Percentiles rank a stretch among this genome's conserved stretches.
Conservation (phyloP, 1,140 invertebrate species). For the Drosophila hydei region DNA sequence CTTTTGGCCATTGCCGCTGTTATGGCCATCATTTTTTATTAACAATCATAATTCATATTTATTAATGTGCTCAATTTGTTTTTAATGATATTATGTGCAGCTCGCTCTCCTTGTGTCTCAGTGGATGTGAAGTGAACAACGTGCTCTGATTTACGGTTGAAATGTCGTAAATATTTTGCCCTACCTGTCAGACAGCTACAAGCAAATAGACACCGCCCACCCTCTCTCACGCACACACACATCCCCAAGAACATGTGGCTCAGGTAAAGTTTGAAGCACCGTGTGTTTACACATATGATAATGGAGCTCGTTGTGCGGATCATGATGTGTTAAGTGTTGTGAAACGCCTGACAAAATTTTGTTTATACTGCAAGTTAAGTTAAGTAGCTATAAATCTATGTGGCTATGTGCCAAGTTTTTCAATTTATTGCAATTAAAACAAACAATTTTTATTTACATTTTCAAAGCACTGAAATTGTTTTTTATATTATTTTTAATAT, state of each 20-base stretch:
- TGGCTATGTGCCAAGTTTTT: background rate
- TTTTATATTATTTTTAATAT: no score
- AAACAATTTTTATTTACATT: background rate
- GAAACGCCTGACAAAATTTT: conserved; percentile 1
- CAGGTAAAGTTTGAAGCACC: conserved; percentile 29
- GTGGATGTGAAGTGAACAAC: conserved; percentile 18
- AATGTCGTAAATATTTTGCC: conserved; percentile 44
- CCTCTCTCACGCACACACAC: background rate
- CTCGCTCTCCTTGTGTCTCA: background rate
- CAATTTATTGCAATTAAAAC: background rate
- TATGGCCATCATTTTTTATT: conserved; percentile 65
- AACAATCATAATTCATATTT: conserved; percentile 77
- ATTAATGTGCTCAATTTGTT: conserved; percentile 78
- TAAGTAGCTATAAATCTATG: conserved; percentile 12
- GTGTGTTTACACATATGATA: conserved; percentile 45
- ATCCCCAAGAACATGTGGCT: background rate
- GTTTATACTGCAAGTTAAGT: conserved; percentile 13
- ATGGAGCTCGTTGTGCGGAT: conserved; percentile 11
- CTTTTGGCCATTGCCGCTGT: conserved; percentile 27
- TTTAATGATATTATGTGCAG: conserved; percentile 68
- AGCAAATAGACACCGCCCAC: background rate
- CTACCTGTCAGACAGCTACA: conserved; percentile 14
- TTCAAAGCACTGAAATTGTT: background rate
- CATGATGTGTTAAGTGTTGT: conserved; percentile 25
- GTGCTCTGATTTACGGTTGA: conserved; percentile 41